Conservation (phyloP, 1,140 invertebrate genomes). For the Grapholita molesta region DNA sequence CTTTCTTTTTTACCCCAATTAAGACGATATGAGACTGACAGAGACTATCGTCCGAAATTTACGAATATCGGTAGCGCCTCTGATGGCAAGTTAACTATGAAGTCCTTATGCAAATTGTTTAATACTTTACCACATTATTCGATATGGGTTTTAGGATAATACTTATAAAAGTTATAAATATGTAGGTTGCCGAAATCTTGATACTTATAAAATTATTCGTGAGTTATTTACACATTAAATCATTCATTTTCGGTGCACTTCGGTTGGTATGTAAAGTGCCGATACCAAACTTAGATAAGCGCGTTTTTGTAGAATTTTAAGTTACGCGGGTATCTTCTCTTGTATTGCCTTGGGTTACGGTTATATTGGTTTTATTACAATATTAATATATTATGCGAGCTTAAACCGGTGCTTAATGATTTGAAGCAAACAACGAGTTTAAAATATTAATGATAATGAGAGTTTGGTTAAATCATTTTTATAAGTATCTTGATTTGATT, state of each 20-base stretch:
- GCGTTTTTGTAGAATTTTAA: conserved; percentile 3
- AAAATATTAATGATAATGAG: neutral
- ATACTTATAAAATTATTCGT: neutral
- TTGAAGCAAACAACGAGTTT: neutral
- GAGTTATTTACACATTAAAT: neutral
- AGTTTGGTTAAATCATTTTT: neutral
- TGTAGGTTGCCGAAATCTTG: neutral
- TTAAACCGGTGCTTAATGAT: neutral
- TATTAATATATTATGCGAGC: neutral
- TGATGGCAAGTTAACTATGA: no score
- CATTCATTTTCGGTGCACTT: neutral
- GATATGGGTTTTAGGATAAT: no score
- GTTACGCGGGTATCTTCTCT: neutral
- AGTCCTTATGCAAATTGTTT: no score
- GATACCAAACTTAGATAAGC: neutral
- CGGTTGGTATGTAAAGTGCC: neutral
- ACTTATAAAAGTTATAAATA: no score
- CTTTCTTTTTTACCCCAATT: no score
- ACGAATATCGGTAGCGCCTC: no score
- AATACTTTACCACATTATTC: no score
- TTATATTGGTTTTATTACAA: neutral
- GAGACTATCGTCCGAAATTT: no score
- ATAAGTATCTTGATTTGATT: no score
- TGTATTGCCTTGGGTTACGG: neutral
- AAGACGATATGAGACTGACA: no score